Evolutionary conservation across 2,797 vertebrate species (phyloP).

Genomic region (Brachyrhaphis roseni): DNA sequence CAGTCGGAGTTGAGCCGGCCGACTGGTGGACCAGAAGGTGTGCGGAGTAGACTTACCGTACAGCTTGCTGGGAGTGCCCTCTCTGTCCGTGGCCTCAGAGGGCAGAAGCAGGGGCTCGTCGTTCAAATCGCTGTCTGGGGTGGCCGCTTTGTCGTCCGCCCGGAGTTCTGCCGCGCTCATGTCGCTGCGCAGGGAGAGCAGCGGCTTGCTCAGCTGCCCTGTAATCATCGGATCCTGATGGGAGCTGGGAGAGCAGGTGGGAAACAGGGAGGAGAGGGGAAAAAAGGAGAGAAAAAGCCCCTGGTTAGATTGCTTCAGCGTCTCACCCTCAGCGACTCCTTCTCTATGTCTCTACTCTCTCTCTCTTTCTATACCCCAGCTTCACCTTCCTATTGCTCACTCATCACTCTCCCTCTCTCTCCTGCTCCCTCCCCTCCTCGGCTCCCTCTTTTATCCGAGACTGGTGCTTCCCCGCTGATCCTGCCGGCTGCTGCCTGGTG

Average conservation of each 20-base stretch:
- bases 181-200: conserved; percentile 96
- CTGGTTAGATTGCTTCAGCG: conserved; percentile 79
- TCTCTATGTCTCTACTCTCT: conserved; percentile 75
- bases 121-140: conserved; percentile 95
- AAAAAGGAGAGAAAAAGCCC: conserved; percentile 66
- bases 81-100: conserved; percentile 90
- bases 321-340: conserved; percentile 78
- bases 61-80: conserved; percentile 95
- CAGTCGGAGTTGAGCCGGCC: conserved; percentile 15
- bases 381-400: conserved; percentile 80
- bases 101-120: conserved; percentile 92
- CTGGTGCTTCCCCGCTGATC: conserved; percentile 90
- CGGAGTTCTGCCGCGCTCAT: conserved; percentile 97
- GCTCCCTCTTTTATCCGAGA: conserved; percentile 86
- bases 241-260: conserved; percentile 75
- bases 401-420: conserved; percentile 81
- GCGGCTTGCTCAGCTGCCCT: conserved; percentile 99
- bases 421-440: conserved; percentile 79
- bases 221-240: conserved; percentile 98
- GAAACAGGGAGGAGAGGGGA: conserved; percentile 52
- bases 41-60: conserved; percentile 89
- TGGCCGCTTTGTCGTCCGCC: conserved; percentile 94
- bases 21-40: conserved; percentile 2
- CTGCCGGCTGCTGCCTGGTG: conserved; percentile 95
- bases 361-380: conserved; percentile 66